Conservation (phyloP, 2,113 vertebrate species). For the Alouatta palliata region DNA sequence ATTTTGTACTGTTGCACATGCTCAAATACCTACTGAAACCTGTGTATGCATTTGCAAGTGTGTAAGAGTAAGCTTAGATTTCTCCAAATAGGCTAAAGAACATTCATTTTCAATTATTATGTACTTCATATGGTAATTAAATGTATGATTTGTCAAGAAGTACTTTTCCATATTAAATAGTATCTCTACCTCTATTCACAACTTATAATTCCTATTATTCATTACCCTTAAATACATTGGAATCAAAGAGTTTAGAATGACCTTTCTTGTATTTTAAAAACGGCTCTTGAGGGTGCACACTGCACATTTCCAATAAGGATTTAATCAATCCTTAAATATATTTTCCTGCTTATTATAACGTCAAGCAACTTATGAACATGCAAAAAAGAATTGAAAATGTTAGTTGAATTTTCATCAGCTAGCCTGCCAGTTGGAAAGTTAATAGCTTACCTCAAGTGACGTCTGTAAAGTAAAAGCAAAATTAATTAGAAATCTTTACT, state of each 20-base stretch:
- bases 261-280: conserved; percentile 29
- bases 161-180: neutral
- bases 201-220: neutral
- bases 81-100: neutral
- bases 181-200: neutral
- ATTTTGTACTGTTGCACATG: neutral
- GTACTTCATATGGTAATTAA: neutral
- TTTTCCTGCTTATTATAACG: conserved; percentile 46
- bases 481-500: conserved; percentile 67
- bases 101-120: conserved; percentile 43
- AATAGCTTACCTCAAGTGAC: conserved; percentile 59
- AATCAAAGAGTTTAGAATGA: conserved; percentile 54
- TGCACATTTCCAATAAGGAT: conserved; percentile 48
- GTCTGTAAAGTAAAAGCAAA: conserved; percentile 66
- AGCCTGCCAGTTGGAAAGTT: conserved; percentile 39
- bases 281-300: neutral
- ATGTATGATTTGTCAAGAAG: conserved; percentile 29
- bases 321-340: conserved; percentile 59
- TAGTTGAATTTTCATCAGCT: conserved; percentile 65
- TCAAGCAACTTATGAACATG: conserved; percentile 44
- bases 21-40: neutral
- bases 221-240: neutral
- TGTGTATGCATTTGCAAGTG: neutral
- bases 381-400: conserved; percentile 43
- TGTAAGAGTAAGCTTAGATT: neutral